Base-by-base conservation (phyloP, 2,888 invertebrate genomes). In the Bedellia somnulentella region DNA sequence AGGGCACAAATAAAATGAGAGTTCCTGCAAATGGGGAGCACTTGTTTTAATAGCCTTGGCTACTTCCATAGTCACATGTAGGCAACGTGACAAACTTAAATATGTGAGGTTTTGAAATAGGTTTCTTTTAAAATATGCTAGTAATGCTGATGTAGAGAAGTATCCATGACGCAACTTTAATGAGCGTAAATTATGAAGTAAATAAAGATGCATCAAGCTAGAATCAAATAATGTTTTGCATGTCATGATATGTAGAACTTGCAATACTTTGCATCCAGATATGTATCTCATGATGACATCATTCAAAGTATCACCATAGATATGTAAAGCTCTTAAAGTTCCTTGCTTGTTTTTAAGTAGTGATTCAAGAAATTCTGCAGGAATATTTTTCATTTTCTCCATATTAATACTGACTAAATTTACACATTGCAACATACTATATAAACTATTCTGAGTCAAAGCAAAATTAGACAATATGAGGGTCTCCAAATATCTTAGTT, bases 361-460 rank as follows among this genome's bases (percentile, higher is more conserved):
- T 37, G 70, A 64, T 50, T 73, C 73, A 31, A 77, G 46, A 40
- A 77, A 77, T 37, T 71, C 68, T 31, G 66, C 60, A 5, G 77
- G 77, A 37, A 77, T 77, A 45, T 77, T 77, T 40, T 76, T 77
- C 77, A 77, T 77, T 45, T 77, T 77, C 35, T 77, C 77, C 66
- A 77, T 77, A 38, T 64, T 77, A 45, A 77, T 70, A 52, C 73
- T 70, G 42, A 64, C 62, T 49, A 77, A 60, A 47, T 68, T 53
- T 14, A 52, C 54, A 47, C 77, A 77, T 35, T 64, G 63, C 32
- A 76, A 48, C 77, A 77, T 77, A 35, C 62, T 67, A 37, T 71
- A 70, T 17, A 77, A 49, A 47, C 77, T 77, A 36, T 52, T 54
- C 13, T 59, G 71, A 15, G 76, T 75, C 35, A 77, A 47, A 33